Evolutionary conservation across 2,797 vertebrate species (phyloP), one percentile per base, ranked within the genome.

Genomic region (Falco peregrinus): DNA sequence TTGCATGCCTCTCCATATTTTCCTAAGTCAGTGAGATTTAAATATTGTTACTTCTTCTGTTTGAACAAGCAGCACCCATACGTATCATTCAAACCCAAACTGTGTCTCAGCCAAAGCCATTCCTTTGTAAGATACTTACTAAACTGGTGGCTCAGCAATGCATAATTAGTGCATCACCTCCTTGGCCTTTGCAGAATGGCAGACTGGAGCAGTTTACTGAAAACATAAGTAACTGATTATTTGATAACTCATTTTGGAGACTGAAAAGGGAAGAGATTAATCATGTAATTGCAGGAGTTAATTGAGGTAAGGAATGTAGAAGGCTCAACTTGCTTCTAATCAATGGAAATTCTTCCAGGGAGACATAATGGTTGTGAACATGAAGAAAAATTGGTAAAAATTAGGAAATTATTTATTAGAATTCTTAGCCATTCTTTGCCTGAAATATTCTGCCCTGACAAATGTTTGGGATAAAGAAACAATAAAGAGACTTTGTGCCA

Each of bases 1-100:
- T 92, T 96, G 61, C 76, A 69, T 92, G 16, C 28, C 31, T 92
- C 47, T 59, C 79, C 37, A 43, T 87, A 71, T 91, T 94, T 87
- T 91, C 61, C 50, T 35, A 35, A 95, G 41, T 80, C 61, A 51
- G 41, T 75, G 57, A 89, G 81, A 39, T 84, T 69, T 93, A 50
- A 25, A 65, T 78, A 82, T 51, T 20, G 22, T 48, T 77, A 33
- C 45, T 89, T 45, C 41, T 48, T 93, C 50, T 85, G 57, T 95
- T 95, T 93, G 56, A 89, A 80, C 39, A 78, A 85, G 39, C 26
- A 89, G 59, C 35, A 71, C 51, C 64, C n/a, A 18, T 10, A 68
- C 10, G n/a, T 57, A n/a, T 31, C 43, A 61, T 75, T 87, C 33
- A 83, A 87, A 26, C 35, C 53, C 73, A 73, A 90, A 89, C 4